Percentiles rank a stretch among this genome's conserved stretches.
phyloP scores from a whole-genome alignment of 2,113 vertebrate species.

The Lepisosteus osseus region DNA sequence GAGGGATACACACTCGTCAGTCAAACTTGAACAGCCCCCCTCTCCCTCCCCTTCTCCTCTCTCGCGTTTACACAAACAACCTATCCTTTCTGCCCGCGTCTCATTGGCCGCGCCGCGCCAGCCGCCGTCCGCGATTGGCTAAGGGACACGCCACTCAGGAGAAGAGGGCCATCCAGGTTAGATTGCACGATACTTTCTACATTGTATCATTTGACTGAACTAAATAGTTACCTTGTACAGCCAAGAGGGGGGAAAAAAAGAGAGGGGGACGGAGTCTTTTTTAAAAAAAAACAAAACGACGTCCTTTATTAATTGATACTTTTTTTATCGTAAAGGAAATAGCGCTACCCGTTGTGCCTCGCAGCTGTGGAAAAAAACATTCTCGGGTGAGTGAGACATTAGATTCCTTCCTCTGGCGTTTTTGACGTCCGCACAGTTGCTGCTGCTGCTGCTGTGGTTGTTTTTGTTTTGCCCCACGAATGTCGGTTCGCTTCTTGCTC shows the following conservation, averaged over 20 bases:
- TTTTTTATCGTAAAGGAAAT: too few species aligned
- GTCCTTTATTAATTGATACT: too few species aligned
- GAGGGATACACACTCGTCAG: slow-evolving; percentile 58
- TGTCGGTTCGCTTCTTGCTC: too few species aligned
- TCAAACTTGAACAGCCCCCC: slow-evolving; percentile 60
- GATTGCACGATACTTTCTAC: slow-evolving; percentile 64
- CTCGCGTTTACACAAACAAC: slow-evolving; percentile 18
- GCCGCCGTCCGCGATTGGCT: slow-evolving; percentile 47
- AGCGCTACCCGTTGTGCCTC: too few species aligned
- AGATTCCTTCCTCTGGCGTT: too few species aligned
- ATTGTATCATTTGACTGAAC: slow-evolving; percentile 63
- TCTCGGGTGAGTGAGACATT: too few species aligned
- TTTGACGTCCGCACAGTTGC: too few species aligned
- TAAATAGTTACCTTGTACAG: slow-evolving; percentile 62
- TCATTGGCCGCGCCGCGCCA: slow-evolving; percentile 44
- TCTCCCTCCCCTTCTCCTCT: slow-evolving; percentile 45
- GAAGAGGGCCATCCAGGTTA: slow-evolving; percentile 55
- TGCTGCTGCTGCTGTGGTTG: too few species aligned
- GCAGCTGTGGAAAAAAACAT: too few species aligned
- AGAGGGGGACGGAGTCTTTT: slow-evolving; percentile 6
- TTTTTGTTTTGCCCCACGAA: too few species aligned
- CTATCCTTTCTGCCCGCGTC: neutral
- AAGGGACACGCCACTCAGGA: slow-evolving; percentile 41
- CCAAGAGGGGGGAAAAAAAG: slow-evolving; percentile 50
- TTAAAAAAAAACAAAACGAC: too few species aligned